Conservation (phyloP, 92 coral and sea anemone species). For the Pocillopora grandis region DNA sequence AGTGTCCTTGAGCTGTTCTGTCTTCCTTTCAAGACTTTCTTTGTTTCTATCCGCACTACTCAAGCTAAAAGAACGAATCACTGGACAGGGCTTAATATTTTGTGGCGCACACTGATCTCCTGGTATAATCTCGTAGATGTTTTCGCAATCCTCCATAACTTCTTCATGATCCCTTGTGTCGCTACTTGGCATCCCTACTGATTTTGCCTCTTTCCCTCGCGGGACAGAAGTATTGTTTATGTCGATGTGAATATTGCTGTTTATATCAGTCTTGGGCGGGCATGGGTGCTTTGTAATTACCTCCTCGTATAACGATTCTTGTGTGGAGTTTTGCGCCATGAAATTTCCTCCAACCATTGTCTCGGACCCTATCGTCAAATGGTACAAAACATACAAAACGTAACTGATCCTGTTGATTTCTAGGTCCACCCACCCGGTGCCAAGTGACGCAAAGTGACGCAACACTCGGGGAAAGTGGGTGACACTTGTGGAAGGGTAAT, state of each 20-base stretch:
- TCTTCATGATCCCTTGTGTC: neutral
- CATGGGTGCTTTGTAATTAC: neutral
- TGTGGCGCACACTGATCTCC: conserved; percentile 56
- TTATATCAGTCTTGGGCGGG: conserved; percentile 5
- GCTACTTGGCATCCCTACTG: neutral
- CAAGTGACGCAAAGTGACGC: conserved; percentile 27
- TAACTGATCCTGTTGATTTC: conserved; percentile 8
- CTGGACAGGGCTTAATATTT: conserved; percentile 13
- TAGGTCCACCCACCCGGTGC: conserved; percentile 7
- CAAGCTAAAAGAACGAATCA: conserved; percentile 65
- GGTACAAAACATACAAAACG: conserved; percentile 9
- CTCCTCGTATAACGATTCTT: conserved; percentile 35
- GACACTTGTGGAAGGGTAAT: conserved; percentile 6
- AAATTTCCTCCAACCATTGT: conserved; percentile 32
- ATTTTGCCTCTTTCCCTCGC: neutral
- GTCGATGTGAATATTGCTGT: conserved; percentile 21
- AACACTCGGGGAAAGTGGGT: neutral
- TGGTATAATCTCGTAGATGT: conserved; percentile 87
- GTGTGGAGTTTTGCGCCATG: conserved; percentile 21
- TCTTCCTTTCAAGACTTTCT: conserved; percentile 10
- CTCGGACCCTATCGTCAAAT: conserved; percentile 34
- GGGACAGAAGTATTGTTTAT: neutral
- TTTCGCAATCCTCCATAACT: conserved; percentile 59
- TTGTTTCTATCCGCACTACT: conserved; percentile 31
- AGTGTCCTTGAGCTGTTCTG: neutral